Conservation (phyloP, 2,797 vertebrate species). For the Gouania willdenowi region DNA sequence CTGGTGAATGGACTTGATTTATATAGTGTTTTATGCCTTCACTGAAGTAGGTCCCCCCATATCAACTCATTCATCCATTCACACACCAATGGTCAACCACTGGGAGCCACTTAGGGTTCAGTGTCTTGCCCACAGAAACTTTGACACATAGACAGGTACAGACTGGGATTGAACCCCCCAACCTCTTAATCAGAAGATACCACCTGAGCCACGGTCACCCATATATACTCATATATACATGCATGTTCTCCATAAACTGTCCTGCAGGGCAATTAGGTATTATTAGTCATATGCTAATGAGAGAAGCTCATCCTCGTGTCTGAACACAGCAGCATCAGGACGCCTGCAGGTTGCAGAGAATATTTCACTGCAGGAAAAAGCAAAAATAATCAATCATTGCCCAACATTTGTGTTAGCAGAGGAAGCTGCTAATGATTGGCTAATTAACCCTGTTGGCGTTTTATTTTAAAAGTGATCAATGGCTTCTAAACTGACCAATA, state of each 20-base stretch:
- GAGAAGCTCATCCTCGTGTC: conserved; percentile 21
- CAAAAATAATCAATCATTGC: conserved; percentile 20
- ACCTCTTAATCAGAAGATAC: too few relatives aligned
- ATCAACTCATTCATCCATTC: not conserved
- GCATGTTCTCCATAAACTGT: too few relatives aligned
- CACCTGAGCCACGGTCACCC: too few relatives aligned
- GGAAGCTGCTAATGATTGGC: conserved; percentile 18
- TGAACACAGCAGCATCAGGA: conserved; percentile 16
- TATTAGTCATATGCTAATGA: conserved; percentile 57
- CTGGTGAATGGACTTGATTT: too few relatives aligned
- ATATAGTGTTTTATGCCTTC: too few relatives aligned
- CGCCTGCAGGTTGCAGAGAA: conserved; percentile 13
- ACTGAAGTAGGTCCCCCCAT: conserved; percentile 4
- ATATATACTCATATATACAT: too few relatives aligned
- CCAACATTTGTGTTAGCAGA: conserved; percentile 4
- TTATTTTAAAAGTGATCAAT: conserved; percentile 13
- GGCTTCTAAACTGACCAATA: not conserved
- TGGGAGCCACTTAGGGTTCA: too few relatives aligned
- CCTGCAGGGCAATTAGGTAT: conserved; percentile 29
- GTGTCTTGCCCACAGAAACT: too few relatives aligned
- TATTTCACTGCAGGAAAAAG: conserved; percentile 2
- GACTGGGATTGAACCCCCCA: too few relatives aligned
- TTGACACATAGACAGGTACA: too few relatives aligned
- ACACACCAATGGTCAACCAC: too few relatives aligned
- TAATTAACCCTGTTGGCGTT: not conserved